Base-by-base conservation (phyloP, 2,888 invertebrate species). In the Orthosia gracilis region DNA sequence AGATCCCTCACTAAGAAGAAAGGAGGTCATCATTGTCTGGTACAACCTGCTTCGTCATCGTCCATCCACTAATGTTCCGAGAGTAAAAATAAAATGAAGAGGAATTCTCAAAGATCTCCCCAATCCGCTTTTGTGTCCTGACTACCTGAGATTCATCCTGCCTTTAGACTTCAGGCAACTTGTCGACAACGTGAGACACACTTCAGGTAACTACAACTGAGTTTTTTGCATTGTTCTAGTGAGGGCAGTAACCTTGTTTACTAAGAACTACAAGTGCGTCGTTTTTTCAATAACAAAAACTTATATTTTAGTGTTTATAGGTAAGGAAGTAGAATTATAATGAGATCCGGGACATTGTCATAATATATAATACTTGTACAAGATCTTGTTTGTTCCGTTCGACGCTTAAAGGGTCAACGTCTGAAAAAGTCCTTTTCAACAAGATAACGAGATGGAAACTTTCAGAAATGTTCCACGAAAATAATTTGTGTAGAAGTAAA, bases 401-500 rank as follows among this genome's bases (percentile, higher is more conserved):
- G 5, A 45, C 23, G 64, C 54, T 67, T 31, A 68, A 50, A 52
- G 26, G 69, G 76, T 75, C 52, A 75, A 57, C 45, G 55, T 40
- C 40, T 61, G n/a, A 73, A 78, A 54, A 50, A 73, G 54, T 52
- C 62, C 40, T 47, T 40, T 65, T 54, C 57, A 80, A 61, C 75
- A 66, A 73, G 21, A 69, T 63, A 69, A 69, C 40, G 26, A 80
- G 31, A 65, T 63, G 4, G 57, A 80, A 69, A 31, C 66, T 70
- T 58, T 15, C 2, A 4, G 47, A 61, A 65, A 65, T n/a, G 13
- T 76, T 76, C 11, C 49, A 26, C 5, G n/a, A 66, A 61, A 73
- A 45, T 50, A 54, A 80, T 66, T 80, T 66, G 13, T 66, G 9
- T 80, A 1, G 12, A 58, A 52, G 40, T 45, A 61, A 73, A 72